phyloP scores from a whole-genome alignment of 2,797 vertebrate species.

The Protonibea diacanthus region DNA sequence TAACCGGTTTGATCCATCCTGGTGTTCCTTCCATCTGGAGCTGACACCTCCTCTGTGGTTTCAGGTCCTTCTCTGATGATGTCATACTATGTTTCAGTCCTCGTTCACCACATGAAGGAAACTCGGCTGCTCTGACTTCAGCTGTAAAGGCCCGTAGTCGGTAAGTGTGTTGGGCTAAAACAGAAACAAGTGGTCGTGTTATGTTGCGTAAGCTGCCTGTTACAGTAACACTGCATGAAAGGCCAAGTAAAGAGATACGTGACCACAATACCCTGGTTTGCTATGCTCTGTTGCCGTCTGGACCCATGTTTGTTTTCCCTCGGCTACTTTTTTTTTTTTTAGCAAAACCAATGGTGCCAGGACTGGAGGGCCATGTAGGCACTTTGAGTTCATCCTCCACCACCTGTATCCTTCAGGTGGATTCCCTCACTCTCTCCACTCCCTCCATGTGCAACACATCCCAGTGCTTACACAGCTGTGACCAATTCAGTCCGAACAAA shows the following conservation, averaged over 20 bases:
- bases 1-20: constrained; percentile 74
- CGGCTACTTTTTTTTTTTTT: not conserved
- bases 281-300: constrained; percentile 45
- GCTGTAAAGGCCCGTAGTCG: constrained; percentile 36
- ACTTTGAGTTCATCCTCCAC: constrained; percentile 21
- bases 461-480: constrained; percentile 62
- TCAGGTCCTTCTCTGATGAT: constrained; percentile 73
- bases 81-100: constrained; percentile 63
- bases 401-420: constrained; percentile 74
- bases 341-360: constrained; percentile 27
- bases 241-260: constrained; percentile 48
- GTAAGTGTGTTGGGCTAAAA: constrained; percentile 50
- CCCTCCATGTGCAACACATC: constrained; percentile 27
- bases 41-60: constrained; percentile 67
- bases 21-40: constrained; percentile 73
- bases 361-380: not conserved
- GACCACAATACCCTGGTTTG: constrained; percentile 59
- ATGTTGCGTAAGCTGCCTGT: constrained; percentile 51
- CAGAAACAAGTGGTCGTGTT: constrained; percentile 62
- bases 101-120: constrained; percentile 69
- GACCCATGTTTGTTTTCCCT: constrained; percentile 51
- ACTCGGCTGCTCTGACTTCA: constrained; percentile 48
- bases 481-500: constrained; percentile 68
- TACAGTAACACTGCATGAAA: constrained; percentile 49
- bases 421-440: constrained; percentile 40